Conservation (phyloP, 2,888 invertebrate genomes). For the Cremastinae sp. region DNA sequence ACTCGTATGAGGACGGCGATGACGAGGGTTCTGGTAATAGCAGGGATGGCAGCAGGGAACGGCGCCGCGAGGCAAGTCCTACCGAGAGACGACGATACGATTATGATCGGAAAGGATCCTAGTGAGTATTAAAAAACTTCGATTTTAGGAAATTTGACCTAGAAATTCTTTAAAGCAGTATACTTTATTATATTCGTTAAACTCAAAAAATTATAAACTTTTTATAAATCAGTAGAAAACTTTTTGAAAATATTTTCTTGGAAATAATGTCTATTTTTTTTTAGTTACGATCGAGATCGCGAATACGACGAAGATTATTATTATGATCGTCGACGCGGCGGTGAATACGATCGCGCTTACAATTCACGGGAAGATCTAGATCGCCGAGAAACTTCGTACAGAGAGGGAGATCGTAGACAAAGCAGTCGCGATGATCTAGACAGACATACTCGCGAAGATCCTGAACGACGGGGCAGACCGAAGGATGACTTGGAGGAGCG, state of each 20-base stretch:
- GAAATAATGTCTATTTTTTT: slow-evolving; percentile 19
- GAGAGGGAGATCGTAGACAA: slow-evolving; percentile 75
- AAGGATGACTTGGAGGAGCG: slow-evolving; percentile 76
- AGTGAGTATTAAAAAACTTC: slow-evolving; percentile 68
- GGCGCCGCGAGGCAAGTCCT: slow-evolving; percentile 74
- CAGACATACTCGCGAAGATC: slow-evolving; percentile 72
- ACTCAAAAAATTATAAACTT: too few species aligned
- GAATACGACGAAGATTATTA: slow-evolving; percentile 78
- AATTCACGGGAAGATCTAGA: slow-evolving; percentile 76
- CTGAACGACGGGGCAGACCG: slow-evolving; percentile 71
- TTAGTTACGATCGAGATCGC: slow-evolving; percentile 74
- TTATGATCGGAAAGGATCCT: slow-evolving; percentile 72
- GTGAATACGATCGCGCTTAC: slow-evolving; percentile 74
- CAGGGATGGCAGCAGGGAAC: slow-evolving; percentile 76
- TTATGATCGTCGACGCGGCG: slow-evolving; percentile 75
- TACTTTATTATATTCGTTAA: too few species aligned
- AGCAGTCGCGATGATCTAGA: slow-evolving; percentile 76
- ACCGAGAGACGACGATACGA: slow-evolving; percentile 72
- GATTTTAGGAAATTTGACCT: too few species aligned
- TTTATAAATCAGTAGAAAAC: too few species aligned
- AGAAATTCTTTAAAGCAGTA: too few species aligned
- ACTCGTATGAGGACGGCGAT: slow-evolving; percentile 77
- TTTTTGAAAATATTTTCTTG: too few species aligned
- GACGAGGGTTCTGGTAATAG: slow-evolving; percentile 77
- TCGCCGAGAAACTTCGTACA: slow-evolving; percentile 73